A percentile compares a stretch with the other conserved stretches of the same genome.
Conservation (phyloP, 1,140 invertebrate genomes). For the Brachionus rotundiformis region DNA sequence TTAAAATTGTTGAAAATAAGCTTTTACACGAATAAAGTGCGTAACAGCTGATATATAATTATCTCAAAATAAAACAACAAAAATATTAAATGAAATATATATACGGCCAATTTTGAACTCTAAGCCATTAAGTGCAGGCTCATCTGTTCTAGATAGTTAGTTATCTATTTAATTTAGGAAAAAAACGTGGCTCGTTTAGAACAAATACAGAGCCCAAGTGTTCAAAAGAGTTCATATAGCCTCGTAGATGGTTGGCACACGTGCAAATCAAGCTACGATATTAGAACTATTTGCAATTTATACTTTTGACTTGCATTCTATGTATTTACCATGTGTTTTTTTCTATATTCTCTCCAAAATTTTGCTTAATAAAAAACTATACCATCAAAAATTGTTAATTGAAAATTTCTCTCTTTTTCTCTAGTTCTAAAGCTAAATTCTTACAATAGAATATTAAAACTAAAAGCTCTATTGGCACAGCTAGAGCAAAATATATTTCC, state of each 20-base stretch:
- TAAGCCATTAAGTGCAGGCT: background rate
- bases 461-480: background rate
- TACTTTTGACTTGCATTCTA: background rate
- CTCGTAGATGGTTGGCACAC: background rate
- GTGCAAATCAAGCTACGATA: background rate
- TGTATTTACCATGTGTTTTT: background rate
- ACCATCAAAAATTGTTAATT: background rate
- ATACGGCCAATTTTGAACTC: background rate
- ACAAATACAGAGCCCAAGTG: background rate
- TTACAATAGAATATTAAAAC: too few relatives aligned
- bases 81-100: background rate
- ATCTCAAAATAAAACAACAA: background rate
- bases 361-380: background rate
- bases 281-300: background rate
- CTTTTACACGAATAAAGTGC: background rate
- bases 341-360: background rate
- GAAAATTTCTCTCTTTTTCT: background rate
- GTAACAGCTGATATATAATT: background rate
- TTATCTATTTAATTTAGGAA: slow-evolving; percentile 1
- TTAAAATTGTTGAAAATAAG: background rate
- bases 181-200: background rate
- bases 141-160: slow-evolving; percentile 12
- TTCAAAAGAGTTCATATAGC: background rate
- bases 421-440: too few relatives aligned
- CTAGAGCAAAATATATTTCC: too few relatives aligned